Evolutionary conservation across 2,113 vertebrate genomes (phyloP).

Genomic region (Nestor notabilis): DNA sequence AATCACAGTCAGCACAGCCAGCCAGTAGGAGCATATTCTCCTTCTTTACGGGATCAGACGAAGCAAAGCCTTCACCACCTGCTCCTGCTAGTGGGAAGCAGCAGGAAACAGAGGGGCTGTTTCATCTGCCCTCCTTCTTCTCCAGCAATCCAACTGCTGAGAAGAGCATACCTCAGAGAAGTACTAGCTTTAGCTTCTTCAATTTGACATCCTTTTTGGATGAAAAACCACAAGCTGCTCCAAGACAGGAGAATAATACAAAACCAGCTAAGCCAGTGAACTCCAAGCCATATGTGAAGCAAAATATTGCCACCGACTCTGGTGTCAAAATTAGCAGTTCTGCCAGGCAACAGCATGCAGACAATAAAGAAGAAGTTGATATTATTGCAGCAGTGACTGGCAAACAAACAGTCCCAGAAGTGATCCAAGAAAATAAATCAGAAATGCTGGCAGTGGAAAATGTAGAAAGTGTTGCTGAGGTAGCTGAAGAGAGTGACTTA

Average conservation of each 20-base stretch:
- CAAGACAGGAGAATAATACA: slow-evolving; percentile 6
- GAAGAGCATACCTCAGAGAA: slow-evolving; percentile 77
- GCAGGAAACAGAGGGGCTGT: slow-evolving; percentile 76
- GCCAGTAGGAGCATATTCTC: slow-evolving; percentile 80
- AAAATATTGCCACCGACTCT: neutral
- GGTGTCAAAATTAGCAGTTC: neutral
- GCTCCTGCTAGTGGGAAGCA: slow-evolving; percentile 46
- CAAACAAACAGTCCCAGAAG: neutral
- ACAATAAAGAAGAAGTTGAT: neutral
- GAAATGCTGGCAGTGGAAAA: neutral
- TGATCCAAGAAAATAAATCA: neutral
- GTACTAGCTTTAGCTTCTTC: slow-evolving; percentile 80
- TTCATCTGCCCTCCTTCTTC: slow-evolving; percentile 85
- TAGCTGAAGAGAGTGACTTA: neutral
- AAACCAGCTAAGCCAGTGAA: neutral
- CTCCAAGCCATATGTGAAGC: slow-evolving; percentile 7
- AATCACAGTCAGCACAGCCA: slow-evolving; percentile 54
- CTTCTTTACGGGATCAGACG: slow-evolving; percentile 77
- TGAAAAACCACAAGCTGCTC: slow-evolving; percentile 73
- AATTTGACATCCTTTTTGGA: slow-evolving; percentile 82
- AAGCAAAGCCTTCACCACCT: slow-evolving; percentile 55
- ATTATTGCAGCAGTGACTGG: slow-evolving; percentile 35
- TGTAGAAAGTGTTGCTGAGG: neutral
- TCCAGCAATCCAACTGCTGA: slow-evolving; percentile 68
- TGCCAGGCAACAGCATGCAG: neutral